A percentile compares a stretch with the other conserved stretches of the same genome.
Evolutionary conservation across 2,888 invertebrate species (phyloP).

Genomic region (Allacma fusca): DNA sequence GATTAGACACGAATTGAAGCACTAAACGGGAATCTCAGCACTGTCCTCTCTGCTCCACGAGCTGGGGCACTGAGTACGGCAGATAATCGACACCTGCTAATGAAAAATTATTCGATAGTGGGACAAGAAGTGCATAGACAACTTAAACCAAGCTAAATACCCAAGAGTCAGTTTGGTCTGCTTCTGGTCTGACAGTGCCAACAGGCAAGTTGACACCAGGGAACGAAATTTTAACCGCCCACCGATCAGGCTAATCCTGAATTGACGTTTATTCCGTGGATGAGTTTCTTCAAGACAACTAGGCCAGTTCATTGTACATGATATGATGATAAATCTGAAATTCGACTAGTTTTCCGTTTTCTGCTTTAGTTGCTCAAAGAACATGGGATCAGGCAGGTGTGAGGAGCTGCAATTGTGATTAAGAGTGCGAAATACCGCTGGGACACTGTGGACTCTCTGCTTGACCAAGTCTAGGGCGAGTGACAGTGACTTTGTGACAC

Average conservation of each 20-base stretch:
- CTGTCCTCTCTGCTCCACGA: too few species aligned
- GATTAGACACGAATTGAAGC: too few species aligned
- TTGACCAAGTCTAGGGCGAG: neutral
- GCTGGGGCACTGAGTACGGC: too few species aligned
- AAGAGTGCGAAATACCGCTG: neutral
- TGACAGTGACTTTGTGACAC: slow-evolving; percentile 39
- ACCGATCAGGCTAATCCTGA: neutral
- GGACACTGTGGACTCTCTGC: too few species aligned
- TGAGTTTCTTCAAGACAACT: neutral
- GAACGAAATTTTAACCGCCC: neutral
- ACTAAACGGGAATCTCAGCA: too few species aligned
- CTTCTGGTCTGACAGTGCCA: neutral
- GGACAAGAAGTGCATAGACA: too few species aligned
- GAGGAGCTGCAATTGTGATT: neutral
- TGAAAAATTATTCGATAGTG: too few species aligned
- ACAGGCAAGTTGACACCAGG: neutral
- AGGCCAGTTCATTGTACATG: neutral
- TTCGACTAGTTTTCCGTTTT: neutral
- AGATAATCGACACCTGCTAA: too few species aligned
- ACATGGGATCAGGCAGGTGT: neutral
- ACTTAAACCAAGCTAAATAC: too few species aligned
- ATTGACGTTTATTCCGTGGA: neutral
- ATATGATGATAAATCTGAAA: slow-evolving; percentile 18
- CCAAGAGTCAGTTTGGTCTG: too few species aligned
- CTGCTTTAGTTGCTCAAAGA: neutral